Percentiles rank a stretch among this genome's conserved stretches.
Conservation (phyloP, 2,113 vertebrate genomes). For the Pterocles burchelli region DNA sequence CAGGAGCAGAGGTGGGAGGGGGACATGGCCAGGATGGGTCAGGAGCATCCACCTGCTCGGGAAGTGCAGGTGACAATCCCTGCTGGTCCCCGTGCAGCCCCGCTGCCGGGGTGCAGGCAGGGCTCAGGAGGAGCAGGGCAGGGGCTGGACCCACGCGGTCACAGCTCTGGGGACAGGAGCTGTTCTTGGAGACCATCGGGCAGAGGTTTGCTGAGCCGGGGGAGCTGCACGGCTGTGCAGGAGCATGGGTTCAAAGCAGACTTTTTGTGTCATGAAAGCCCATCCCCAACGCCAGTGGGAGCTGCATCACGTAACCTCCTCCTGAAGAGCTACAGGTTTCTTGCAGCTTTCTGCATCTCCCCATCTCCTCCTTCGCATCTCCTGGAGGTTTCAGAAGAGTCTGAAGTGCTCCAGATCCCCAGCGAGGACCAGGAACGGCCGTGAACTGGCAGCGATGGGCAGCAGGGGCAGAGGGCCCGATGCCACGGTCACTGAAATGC, state of each 20-base stretch:
- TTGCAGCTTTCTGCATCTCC: neutral
- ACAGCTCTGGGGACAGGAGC: accelerated
- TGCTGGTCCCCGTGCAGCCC: neutral
- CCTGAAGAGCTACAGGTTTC: neutral
- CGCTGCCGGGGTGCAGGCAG: neutral
- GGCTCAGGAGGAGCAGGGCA: neutral
- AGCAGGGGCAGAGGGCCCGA: neutral
- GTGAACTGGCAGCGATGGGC: neutral
- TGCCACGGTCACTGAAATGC: neutral
- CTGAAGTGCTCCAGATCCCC: neutral
- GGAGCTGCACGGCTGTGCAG: neutral
- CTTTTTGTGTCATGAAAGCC: neutral
- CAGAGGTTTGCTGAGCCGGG: neutral
- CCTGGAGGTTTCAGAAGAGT: neutral
- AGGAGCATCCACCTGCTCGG: accelerated
- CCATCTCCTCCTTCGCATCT: neutral
- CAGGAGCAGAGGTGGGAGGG: neutral
- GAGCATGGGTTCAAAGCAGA: neutral
- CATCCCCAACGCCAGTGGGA: neutral
- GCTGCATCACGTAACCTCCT: neutral
- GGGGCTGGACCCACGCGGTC: accelerated
- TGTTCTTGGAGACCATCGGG: neutral
- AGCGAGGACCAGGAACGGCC: neutral
- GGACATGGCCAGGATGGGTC: neutral
- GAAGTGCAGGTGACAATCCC: neutral